Evolutionary conservation across 30 jellyfish, hydroid and myxozoan genomes (phyloP).

Genomic region (Aurelia sp.): DNA sequence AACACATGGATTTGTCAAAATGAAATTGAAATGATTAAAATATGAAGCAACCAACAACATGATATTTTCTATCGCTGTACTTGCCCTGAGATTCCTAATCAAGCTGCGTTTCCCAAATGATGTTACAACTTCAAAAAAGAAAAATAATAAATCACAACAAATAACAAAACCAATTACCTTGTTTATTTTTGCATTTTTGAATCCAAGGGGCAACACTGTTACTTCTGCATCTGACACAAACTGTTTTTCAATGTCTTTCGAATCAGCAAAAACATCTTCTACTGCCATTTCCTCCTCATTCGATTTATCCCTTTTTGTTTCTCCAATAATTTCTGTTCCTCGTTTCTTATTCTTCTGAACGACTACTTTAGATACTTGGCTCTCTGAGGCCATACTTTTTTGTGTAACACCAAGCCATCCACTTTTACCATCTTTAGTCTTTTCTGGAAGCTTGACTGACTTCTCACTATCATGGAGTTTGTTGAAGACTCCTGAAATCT

Average conservation of each 20-base stretch:
- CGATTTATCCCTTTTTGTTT: not conserved
- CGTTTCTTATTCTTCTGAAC: not conserved
- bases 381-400: not conserved
- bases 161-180: not conserved
- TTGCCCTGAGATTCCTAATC: too few species aligned
- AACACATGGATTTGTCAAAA: too few species aligned
- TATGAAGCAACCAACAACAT: too few species aligned
- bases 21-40: too few species aligned
- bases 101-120: too few species aligned
- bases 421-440: not conserved
- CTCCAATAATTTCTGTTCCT: not conserved
- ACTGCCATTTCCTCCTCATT: not conserved
- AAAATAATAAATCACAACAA: not conserved
- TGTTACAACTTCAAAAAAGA: too few species aligned
- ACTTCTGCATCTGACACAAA: not conserved
- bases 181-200: conserved; percentile 28
- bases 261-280: not conserved
- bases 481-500: not conserved
- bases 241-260: not conserved
- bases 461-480: not conserved
- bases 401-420: conserved; percentile 20
- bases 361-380: not conserved
- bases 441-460: not conserved
- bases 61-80: too few species aligned
- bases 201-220: conserved; percentile 11